Conservation (phyloP, 1,140 invertebrate species). For the Lordiphosa stackelbergi region DNA sequence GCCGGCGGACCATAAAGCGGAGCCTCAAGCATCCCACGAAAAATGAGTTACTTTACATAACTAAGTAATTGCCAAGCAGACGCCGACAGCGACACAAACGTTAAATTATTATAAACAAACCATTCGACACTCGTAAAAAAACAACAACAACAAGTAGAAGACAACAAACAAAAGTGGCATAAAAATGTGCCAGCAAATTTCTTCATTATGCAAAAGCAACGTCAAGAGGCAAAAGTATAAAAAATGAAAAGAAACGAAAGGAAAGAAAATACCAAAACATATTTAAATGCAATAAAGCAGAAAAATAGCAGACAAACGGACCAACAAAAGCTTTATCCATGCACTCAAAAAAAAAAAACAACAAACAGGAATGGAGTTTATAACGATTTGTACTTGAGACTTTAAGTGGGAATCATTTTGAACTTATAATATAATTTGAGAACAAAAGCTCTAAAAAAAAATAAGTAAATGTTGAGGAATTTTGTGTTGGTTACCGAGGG, state of each 20-base stretch:
- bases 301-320: neutral
- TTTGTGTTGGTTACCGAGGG: too few relatives aligned
- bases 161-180: constrained; percentile 26
- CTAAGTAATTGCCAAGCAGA: constrained; percentile 45
- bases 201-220: constrained; percentile 41
- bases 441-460: too few relatives aligned
- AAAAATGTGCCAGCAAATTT: constrained; percentile 42
- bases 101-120: constrained; percentile 56
- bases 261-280: constrained; percentile 20
- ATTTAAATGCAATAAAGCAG: constrained; percentile 52
- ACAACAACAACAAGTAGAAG: neutral
- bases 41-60: constrained; percentile 56
- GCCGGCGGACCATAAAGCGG: neutral
- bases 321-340: neutral
- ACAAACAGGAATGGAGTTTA: too few relatives aligned
- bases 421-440: too few relatives aligned
- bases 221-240: constrained; percentile 31
- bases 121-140: constrained; percentile 46
- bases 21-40: constrained; percentile 19
- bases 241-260: constrained; percentile 16
- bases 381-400: too few relatives aligned
- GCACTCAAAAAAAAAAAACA: too few relatives aligned
- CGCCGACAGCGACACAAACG: constrained; percentile 43
- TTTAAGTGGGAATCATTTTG: too few relatives aligned
- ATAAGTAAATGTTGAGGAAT: too few relatives aligned